Conservation (phyloP, 1,140 invertebrate species). For the Drosophila bocqueti region DNA sequence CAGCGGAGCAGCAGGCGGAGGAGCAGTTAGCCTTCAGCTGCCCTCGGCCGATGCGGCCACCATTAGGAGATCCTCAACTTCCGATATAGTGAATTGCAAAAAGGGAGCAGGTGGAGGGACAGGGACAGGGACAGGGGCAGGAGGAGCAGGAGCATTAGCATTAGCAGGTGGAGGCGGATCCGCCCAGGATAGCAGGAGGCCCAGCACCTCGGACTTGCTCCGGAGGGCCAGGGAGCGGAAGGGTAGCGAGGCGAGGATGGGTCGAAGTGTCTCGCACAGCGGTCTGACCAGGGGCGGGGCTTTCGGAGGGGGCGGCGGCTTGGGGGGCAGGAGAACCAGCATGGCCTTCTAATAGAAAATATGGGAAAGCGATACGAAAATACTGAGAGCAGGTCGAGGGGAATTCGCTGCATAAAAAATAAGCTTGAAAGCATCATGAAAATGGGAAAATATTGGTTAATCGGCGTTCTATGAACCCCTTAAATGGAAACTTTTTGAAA, state of each 20-base stretch:
- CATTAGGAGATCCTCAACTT: slow-evolving; percentile 79
- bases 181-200: slow-evolving; percentile 62
- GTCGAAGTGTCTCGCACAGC: slow-evolving; percentile 81
- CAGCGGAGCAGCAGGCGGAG: slow-evolving; percentile 17
- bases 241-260: slow-evolving; percentile 80
- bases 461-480: not conserved
- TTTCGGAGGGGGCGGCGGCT: slow-evolving; percentile 54
- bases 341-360: slow-evolving; percentile 77
- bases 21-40: slow-evolving; percentile 18
- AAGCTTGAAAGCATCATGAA: not conserved
- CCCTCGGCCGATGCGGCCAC: slow-evolving; percentile 27
- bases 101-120: slow-evolving; percentile 5
- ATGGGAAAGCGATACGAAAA: not conserved
- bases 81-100: slow-evolving; percentile 69
- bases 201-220: slow-evolving; percentile 81
- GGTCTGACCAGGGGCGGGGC: slow-evolving; percentile 69
- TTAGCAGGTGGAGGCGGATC: slow-evolving; percentile 1
- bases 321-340: slow-evolving; percentile 75
- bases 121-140: slow-evolving; percentile 31
- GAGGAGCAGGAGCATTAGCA: not conserved
- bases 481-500: too few species aligned
- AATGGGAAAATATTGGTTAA: slow-evolving; percentile 4
- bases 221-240: slow-evolving; percentile 77
- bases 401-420: not conserved
- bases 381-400: not conserved